phyloP scores from a whole-genome alignment of 1,140 invertebrate genomes.

The Drosophila nigromelanica region DNA sequence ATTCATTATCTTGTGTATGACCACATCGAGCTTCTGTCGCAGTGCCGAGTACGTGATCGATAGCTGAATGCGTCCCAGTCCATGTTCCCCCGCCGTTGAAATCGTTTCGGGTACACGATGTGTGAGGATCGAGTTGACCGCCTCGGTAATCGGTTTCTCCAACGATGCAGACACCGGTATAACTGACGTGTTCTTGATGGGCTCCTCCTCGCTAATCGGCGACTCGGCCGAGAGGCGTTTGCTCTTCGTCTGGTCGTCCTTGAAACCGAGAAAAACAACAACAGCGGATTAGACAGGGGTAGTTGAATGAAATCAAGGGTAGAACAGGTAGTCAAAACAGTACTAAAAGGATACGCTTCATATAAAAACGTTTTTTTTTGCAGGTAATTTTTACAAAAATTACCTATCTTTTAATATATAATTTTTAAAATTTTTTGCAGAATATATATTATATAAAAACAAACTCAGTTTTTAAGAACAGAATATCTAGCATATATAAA shows the following conservation, averaged over 20 bases:
- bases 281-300: background rate
- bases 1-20: constrained; percentile 95
- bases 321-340: no score
- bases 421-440: no score
- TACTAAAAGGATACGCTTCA: no score
- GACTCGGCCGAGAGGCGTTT: constrained; percentile 70
- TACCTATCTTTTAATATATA: no score
- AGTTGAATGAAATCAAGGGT: background rate
- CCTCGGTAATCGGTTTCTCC: constrained; percentile 64
- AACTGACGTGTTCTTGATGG: constrained; percentile 45
- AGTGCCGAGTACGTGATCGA: constrained; percentile 93
- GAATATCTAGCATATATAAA: no score
- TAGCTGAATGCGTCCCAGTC: constrained; percentile 92
- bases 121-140: constrained; percentile 62
- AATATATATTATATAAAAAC: no score
- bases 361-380: no score
- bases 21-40: constrained; percentile 91
- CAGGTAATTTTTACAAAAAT: no score
- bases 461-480: no score
- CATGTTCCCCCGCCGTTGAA: constrained; percentile 88
- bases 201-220: constrained; percentile 81
- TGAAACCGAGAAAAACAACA: background rate
- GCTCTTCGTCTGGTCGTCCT: constrained; percentile 57
- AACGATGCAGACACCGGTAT: constrained; percentile 59
- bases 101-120: constrained; percentile 85